Percentiles rank a stretch among this genome's conserved stretches.
These are phyloP conservation scores for Nautilus pompilius DNA, from an alignment of 1,140 invertebrate species.

Conservation along the genomic window DNA sequence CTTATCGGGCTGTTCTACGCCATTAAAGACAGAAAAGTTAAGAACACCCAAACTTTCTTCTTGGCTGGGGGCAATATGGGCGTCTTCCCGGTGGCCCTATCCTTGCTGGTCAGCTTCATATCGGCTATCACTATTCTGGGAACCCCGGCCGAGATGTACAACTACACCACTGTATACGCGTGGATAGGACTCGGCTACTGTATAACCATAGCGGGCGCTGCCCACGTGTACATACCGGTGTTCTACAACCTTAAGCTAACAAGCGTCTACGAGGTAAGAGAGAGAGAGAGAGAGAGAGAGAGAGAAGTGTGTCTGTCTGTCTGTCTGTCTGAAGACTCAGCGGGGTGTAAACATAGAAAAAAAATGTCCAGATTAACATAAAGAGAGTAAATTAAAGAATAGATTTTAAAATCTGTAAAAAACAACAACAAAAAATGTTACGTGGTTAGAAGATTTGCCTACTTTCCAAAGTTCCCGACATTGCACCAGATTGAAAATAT, in stretches of 20 bases:
- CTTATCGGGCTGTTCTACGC: conserved; percentile 76
- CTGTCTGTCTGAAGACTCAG: too few relatives aligned
- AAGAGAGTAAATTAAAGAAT: too few relatives aligned
- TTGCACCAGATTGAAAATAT: too few relatives aligned
- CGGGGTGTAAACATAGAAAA: too few relatives aligned
- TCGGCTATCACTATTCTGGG: conserved; percentile 90
- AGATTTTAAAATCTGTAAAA: too few relatives aligned
- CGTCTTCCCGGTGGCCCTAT: conserved; percentile 54
- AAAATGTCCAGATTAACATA: too few relatives aligned
- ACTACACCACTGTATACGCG: conserved; percentile 46
- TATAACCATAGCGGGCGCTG: conserved; percentile 75
- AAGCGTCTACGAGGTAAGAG: conserved; percentile 86
- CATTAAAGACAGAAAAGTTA: conserved; percentile 80
- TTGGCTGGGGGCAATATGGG: conserved; percentile 75
- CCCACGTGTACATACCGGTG: conserved; percentile 80
- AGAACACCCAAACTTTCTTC: conserved; percentile 76
- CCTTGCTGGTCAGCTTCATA: conserved; percentile 75
- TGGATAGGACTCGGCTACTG: conserved; percentile 52
- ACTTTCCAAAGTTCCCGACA: too few relatives aligned
- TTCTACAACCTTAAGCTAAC: conserved; percentile 82
- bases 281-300: too few relatives aligned
- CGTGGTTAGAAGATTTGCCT: too few relatives aligned
- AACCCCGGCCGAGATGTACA: conserved; percentile 49
- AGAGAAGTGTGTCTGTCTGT: too few relatives aligned
- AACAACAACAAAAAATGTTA: too few relatives aligned